A percentile compares a stretch with the other conserved stretches of the same genome.
Conservation (phyloP, 2,797 vertebrate species). For the Schizopygopsis pylzovi region DNA sequence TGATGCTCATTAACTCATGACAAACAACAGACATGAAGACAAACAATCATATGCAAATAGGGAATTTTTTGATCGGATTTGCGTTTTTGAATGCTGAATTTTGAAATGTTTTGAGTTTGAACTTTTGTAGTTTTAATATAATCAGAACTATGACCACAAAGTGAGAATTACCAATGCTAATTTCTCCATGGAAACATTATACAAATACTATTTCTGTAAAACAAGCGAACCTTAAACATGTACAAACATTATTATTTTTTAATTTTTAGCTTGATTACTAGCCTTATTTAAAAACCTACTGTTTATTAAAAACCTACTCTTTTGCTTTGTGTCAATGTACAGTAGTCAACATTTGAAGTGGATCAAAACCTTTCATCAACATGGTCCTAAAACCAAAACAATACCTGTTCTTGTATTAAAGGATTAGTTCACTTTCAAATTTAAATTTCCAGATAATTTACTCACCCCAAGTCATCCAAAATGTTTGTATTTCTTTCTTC, state of each 20-base stretch:
- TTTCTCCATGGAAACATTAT: neutral
- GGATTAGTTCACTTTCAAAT: too few relatives aligned
- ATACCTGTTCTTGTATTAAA: too few relatives aligned
- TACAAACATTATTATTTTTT: neutral
- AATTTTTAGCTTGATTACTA: neutral
- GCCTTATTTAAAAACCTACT: neutral
- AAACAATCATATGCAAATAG: neutral
- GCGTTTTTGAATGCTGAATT: neutral
- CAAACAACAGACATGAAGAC: neutral
- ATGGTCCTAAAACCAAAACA: too few relatives aligned
- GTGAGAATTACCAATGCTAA: neutral
- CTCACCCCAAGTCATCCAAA: too few relatives aligned
- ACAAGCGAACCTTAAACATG: neutral
- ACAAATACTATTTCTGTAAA: neutral
- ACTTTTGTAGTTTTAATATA: neutral
- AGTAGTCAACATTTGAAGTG: too few relatives aligned
- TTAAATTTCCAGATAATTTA: too few relatives aligned
- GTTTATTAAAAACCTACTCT: neutral
- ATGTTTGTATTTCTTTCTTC: too few relatives aligned
- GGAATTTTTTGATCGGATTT: neutral
- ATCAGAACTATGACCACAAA: neutral
- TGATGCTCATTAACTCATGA: neutral
- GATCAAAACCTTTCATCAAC: too few relatives aligned
- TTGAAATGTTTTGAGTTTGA: neutral
- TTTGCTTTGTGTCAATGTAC: neutral